Percentiles rank a stretch among this genome's conserved stretches.
Evolutionary conservation across 2,113 vertebrate genomes (phyloP).

Genomic region (Pelmatolapia mariae): DNA sequence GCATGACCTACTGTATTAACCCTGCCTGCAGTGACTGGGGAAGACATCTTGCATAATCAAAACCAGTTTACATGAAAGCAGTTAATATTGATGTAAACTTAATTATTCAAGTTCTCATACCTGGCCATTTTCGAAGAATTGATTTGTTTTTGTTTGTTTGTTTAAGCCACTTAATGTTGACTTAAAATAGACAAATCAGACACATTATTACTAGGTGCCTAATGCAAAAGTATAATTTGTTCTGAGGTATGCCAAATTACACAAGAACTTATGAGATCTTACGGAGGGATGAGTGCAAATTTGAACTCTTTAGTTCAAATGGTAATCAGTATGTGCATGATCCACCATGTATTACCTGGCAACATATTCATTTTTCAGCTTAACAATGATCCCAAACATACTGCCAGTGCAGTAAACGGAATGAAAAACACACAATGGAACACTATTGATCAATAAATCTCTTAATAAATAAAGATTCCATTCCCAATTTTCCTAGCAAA

Average conservation of each 20-base stretch:
- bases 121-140: not conserved
- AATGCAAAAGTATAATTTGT: not conserved
- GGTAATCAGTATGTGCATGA: not conserved
- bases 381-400: not conserved
- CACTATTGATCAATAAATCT: not conserved
- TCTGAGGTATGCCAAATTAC: not conserved
- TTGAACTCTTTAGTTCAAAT: not conserved
- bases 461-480: not conserved
- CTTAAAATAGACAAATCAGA: not conserved
- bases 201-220: not conserved
- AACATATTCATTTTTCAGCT: not conserved
- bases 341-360: rapidly evolving
- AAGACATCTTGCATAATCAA: not conserved
- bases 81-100: rapidly evolving
- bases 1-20: not conserved
- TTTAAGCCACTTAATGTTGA: not conserved
- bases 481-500: not conserved
- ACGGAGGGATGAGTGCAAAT: not conserved
- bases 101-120: not conserved
- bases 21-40: not conserved
- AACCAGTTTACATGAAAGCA: not conserved
- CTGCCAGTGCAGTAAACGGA: not conserved
- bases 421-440: not conserved
- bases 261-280: not conserved
- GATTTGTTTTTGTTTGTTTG: not conserved